These are phyloP conservation scores for Leuciscus idus DNA, from an alignment of 2,113 vertebrate genomes.

Conservation along the genomic window DNA sequence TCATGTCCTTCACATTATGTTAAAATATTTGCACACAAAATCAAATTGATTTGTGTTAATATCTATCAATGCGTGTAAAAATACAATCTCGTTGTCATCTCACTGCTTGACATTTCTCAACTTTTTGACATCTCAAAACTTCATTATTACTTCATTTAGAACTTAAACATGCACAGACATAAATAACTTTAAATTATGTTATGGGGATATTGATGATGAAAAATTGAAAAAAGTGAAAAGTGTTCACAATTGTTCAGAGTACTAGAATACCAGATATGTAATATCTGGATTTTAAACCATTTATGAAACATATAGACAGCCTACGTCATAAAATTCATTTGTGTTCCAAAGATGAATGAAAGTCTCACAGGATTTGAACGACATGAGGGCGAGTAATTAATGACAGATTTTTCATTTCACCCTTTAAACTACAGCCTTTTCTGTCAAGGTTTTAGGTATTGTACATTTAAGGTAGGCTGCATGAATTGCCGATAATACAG, in stretches of 20 bases:
- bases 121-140: background rate
- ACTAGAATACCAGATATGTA: background rate
- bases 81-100: background rate
- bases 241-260: background rate
- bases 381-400: too few relatives aligned
- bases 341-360: too few relatives aligned
- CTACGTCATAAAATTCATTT: too few relatives aligned
- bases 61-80: background rate
- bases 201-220: background rate
- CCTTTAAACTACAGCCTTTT: background rate
- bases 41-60: background rate
- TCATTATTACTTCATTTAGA: background rate
- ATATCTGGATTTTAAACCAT: background rate
- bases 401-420: too few relatives aligned
- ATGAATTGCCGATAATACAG: background rate
- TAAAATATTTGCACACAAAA: background rate
- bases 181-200: background rate
- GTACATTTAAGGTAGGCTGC: background rate
- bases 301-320: background rate
- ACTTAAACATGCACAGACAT: background rate
- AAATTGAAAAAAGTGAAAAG: background rate
- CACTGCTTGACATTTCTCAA: background rate
- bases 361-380: too few relatives aligned
- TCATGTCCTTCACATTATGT: background rate
- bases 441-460: background rate